phyloP scores from a whole-genome alignment of 2,113 vertebrate species.

The Phoenicopterus ruber region DNA sequence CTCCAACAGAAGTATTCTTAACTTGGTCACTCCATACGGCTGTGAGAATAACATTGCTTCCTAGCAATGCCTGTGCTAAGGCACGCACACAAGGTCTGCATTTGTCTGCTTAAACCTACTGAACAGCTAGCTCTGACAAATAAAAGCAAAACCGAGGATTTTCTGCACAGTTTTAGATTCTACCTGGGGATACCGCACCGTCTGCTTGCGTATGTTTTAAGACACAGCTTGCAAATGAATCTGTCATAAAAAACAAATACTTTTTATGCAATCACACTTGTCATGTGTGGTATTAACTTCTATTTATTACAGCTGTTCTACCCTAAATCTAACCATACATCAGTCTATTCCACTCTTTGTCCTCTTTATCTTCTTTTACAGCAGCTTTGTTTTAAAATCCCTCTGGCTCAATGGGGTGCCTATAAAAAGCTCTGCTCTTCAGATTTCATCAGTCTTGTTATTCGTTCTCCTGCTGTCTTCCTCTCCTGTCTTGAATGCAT shows the following conservation, averaged over 20 bases:
- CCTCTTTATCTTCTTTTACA: neutral
- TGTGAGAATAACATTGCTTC: neutral
- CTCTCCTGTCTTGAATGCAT: neutral
- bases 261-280: neutral
- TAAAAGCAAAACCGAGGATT: neutral
- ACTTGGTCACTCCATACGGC: accelerated
- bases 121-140: neutral
- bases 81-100: neutral
- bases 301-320: neutral
- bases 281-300: neutral
- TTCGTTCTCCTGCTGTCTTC: neutral
- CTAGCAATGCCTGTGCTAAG: neutral
- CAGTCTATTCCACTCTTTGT: neutral
- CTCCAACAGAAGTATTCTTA: neutral
- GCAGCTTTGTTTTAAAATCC: neutral
- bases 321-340: neutral
- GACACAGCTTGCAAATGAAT: neutral
- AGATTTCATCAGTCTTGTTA: neutral
- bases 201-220: neutral
- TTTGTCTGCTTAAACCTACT: neutral
- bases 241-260: neutral
- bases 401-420: neutral
- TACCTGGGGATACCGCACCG: neutral
- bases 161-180: neutral
- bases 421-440: neutral